Conservation (phyloP, 2,888 invertebrate species). For the Tolmerus cingulatus region DNA sequence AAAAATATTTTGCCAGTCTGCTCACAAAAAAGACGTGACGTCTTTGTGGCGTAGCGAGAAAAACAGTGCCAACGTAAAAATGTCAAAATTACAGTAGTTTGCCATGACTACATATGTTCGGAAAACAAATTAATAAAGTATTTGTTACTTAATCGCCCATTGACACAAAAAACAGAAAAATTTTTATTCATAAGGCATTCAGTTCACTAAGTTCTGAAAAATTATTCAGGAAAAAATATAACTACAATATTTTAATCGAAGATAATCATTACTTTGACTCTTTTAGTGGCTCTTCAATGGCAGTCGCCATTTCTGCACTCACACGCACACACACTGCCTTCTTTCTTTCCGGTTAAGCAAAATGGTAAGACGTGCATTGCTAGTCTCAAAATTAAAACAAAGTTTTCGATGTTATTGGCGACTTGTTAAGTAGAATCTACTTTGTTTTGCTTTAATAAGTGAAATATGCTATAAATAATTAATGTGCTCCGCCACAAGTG, state of each 20-base stretch:
- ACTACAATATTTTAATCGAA: neutral
- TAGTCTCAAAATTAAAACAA: neutral
- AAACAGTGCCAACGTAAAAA: neutral
- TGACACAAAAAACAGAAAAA: neutral
- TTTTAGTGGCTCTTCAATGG: neutral
- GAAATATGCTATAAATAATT: neutral
- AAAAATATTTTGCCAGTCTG: neutral
- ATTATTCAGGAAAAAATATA: neutral
- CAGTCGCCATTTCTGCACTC: conserved; percentile 25
- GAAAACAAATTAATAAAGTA: neutral
- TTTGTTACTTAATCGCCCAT: neutral
- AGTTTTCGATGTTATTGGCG: neutral
- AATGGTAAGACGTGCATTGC: conserved; percentile 57
- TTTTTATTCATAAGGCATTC: neutral
- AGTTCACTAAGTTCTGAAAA: neutral
- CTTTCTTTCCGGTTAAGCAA: conserved; percentile 64
- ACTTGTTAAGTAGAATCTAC: neutral
- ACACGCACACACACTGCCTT: conserved; percentile 52
- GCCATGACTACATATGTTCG: neutral
- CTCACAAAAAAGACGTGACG: neutral
- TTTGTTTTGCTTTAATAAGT: neutral
- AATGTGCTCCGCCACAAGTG: neutral
- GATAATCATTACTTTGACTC: neutral
- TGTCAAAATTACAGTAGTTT: neutral
- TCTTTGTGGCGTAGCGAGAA: neutral